Base-by-base conservation (phyloP, 1,140 invertebrate species). In the Dreissena rostriformis region DNA sequence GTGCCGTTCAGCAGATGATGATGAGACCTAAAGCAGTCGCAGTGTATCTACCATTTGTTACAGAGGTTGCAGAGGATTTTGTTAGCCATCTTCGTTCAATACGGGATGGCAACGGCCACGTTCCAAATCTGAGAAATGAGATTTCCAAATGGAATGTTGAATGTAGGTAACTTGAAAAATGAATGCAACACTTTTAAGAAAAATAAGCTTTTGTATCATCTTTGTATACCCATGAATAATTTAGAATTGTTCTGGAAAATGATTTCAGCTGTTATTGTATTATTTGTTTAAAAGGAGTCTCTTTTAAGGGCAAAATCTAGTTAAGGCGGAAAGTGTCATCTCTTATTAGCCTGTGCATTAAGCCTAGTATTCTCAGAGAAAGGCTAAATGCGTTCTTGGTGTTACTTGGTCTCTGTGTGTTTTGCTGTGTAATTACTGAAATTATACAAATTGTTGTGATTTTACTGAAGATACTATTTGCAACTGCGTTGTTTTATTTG, bases 61-160 rank as follows among this genome's bases (percentile, higher is more conserved):
- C 88, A n/a, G 71, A 89, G 68, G 91, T 92, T 51, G 90, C 89
- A 6, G 75, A 86, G 75, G 88, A 91, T 65, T 92, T 91, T 81
- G 83, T 92, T 14, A 39, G 84, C 12, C 84, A 79, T 68, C 75
- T 92, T 0, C 85, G 86, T 24, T 71, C 57, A 22, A 84, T 90
- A 15, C 75, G 86, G 24, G 63, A 87, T 61, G 71, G 85, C 26
- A 86, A 82, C 66, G 87, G 87, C 22, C 84, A 92, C 65, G 88
- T 93, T 24, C 78, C 81, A 29, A 78, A 94, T 73, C 91, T 94
- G 57, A 87, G 81, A 65, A 88, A 82, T 67, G 91, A 92, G 82
- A 78, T 91, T 63, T 85, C 88, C 49, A 90, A 90, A 81, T 94
- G 94, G 94, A 90, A 89, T 77, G 75, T 94, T 15, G 93, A 94